These are phyloP conservation scores for Telmatherina bonti DNA, from an alignment of 2,797 vertebrate genomes.

Conservation along the genomic window DNA sequence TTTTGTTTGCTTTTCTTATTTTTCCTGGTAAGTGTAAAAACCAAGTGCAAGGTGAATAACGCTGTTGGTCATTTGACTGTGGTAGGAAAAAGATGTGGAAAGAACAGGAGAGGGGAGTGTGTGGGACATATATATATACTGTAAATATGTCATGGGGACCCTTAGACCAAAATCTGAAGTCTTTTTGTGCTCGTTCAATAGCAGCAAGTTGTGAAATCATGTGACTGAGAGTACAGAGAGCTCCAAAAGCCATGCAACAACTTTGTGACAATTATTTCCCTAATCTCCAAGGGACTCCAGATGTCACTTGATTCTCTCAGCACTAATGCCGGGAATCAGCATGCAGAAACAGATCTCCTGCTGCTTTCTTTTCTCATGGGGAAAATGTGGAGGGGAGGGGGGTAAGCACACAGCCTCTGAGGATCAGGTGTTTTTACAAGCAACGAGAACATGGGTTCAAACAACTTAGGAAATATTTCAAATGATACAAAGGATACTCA, in stretches of 20 bases:
- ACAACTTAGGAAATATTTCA: conserved; percentile 62
- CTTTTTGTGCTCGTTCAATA: conserved; percentile 82
- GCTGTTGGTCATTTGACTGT: conserved; percentile 61
- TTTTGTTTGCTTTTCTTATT: conserved; percentile 35
- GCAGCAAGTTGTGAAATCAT: conserved; percentile 73
- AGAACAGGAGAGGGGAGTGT: conserved; percentile 16
- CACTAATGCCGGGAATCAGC: conserved; percentile 49
- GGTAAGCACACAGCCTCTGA: conserved; percentile 41
- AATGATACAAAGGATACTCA: conserved; percentile 47
- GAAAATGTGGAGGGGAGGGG: conserved; percentile 13
- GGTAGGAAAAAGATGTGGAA: conserved; percentile 24
- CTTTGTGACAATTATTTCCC: conserved; percentile 40
- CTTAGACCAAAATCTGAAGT: conserved; percentile 56
- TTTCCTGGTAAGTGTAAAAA: conserved; percentile 68
- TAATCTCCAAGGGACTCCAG: conserved; percentile 38
- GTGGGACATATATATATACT: conserved; percentile 18
- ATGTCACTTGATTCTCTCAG: conserved; percentile 52
- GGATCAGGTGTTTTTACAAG: conserved; percentile 49
- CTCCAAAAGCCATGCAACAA: conserved; percentile 60
- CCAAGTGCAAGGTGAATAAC: conserved; percentile 78
- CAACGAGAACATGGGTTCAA: conserved; percentile 37
- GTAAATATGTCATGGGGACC: conserved; percentile 54
- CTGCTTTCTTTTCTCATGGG: conserved; percentile 16
- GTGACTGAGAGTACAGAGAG: conserved; percentile 63
- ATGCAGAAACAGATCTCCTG: conserved; percentile 68